phyloP scores from a whole-genome alignment of 1,140 invertebrate genomes.

The Cydia amplana region DNA sequence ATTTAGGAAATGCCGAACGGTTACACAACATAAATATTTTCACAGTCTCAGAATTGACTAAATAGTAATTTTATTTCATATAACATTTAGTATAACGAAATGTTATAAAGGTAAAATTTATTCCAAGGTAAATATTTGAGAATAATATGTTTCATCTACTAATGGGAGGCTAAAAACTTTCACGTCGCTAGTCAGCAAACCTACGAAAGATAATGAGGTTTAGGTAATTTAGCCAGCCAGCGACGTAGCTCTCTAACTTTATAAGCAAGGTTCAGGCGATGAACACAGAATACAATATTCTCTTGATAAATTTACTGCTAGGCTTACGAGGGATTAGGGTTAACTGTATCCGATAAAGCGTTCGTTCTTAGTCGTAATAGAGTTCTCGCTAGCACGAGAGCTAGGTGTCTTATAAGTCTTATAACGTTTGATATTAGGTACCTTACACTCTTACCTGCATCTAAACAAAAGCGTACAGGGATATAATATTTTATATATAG shows the following conservation, averaged over 20 bases:
- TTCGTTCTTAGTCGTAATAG: constrained; percentile 41
- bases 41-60: neutral
- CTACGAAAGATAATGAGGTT: constrained; percentile 26
- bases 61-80: neutral
- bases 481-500: neutral
- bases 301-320: constrained; percentile 51
- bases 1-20: constrained; percentile 20
- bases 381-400: constrained; percentile 35
- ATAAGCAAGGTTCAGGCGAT: constrained; percentile 15
- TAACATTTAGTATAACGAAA: neutral
- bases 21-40: constrained; percentile 12
- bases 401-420: constrained; percentile 21
- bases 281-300: constrained; percentile 43
- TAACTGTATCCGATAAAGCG: constrained; percentile 45
- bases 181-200: constrained; percentile 22
- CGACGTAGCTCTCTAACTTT: constrained; percentile 15
- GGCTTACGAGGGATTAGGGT: constrained; percentile 51
- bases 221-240: constrained; percentile 28
- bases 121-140: neutral
- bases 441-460: neutral
- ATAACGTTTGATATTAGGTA: constrained; percentile 14
- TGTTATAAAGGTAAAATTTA: neutral
- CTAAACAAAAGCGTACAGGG: neutral
- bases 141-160: constrained; percentile 31
- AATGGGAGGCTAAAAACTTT: constrained; percentile 26